Conservation (phyloP, 2,888 invertebrate genomes). For the Caenorhabditis sp. region DNA sequence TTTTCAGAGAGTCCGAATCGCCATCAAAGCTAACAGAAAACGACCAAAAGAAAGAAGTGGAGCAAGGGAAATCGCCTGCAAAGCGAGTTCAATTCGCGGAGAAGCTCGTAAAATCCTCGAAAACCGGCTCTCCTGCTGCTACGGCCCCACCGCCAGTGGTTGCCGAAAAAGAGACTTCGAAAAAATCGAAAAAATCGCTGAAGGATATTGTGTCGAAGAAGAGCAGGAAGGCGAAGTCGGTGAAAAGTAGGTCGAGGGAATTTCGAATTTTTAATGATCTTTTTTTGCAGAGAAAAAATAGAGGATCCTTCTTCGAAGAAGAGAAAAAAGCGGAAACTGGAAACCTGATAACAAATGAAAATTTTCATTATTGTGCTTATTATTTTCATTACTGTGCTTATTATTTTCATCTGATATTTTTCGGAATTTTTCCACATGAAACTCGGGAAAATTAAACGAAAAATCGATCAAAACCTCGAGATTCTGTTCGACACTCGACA, state of each 20-base stretch:
- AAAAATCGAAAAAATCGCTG: conserved; percentile 12
- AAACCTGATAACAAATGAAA: not conserved
- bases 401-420: too few relatives aligned
- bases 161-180: not conserved
- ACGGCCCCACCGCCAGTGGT: not conserved
- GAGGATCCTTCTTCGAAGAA: too few relatives aligned
- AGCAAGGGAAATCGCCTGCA: not conserved
- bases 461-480: too few relatives aligned
- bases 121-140: not conserved
- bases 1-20: not conserved
- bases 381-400: too few relatives aligned
- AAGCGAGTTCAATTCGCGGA: conserved; percentile 24
- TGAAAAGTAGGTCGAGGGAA: not conserved
- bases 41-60: conserved; percentile 15
- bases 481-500: too few relatives aligned
- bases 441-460: too few relatives aligned
- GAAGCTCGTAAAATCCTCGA: conserved; percentile 18
- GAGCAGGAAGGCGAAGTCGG: conserved; percentile 9
- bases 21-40: conserved; percentile 14
- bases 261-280: not conserved
- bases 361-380: too few relatives aligned
- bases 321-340: not conserved
- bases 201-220: not conserved
- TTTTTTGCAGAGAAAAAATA: not conserved
- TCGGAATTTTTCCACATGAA: too few relatives aligned